Evolutionary conservation across 92 coral and sea anemone genomes (phyloP).

Genomic region (Epizoanthus illoricatus): DNA sequence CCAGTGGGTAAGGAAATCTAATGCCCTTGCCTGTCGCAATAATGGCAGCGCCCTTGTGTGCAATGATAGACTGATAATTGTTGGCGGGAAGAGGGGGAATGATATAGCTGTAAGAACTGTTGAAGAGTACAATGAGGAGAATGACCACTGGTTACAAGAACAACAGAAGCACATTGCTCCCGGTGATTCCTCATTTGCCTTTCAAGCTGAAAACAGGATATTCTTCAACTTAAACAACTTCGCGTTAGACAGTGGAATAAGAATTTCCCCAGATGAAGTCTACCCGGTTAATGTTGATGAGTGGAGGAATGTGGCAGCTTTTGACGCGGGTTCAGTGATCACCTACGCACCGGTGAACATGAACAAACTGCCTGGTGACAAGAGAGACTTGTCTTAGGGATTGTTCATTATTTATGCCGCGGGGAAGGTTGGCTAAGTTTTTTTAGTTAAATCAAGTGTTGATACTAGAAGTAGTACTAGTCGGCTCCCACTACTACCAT

Average conservation of each 20-base stretch:
- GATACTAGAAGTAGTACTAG: no score
- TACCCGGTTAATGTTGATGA: not conserved
- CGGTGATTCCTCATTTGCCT: not conserved
- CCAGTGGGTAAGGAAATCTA: not conserved
- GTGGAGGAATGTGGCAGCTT: constrained; percentile 1
- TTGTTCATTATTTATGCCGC: no score
- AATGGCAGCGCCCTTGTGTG: not conserved
- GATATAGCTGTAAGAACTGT: not conserved
- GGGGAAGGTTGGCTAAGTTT: no score
- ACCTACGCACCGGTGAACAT: not conserved
- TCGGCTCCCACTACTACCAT: no score
- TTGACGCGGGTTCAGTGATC: not conserved
- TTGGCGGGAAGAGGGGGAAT: not conserved
- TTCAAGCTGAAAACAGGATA: not conserved
- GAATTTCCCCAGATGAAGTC: not conserved
- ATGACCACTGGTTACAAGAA: not conserved
- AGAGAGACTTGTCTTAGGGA: no score
- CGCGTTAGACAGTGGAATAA: no score
- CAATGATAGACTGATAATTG: not conserved
- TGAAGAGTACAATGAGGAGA: not conserved
- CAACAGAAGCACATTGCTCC: not conserved
- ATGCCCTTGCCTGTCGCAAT: not conserved
- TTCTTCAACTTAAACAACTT: not conserved
- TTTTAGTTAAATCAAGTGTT: no score
- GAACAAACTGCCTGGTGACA: no score